Evolutionary conservation across 2,888 invertebrate genomes (phyloP).

Genomic region (Ophion costatus): DNA sequence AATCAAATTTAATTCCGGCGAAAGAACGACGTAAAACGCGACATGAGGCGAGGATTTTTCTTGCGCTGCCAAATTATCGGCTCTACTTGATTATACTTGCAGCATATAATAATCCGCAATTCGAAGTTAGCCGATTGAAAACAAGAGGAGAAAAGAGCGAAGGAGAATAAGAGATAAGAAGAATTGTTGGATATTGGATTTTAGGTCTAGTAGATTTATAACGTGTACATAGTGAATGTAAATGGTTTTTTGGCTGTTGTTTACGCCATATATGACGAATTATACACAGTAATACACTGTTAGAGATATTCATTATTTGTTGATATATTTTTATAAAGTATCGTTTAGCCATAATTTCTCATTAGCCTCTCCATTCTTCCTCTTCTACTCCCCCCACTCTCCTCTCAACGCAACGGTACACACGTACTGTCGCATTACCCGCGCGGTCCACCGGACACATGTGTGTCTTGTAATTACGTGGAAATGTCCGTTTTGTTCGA

Average conservation of each 20-base stretch:
- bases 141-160: neutral
- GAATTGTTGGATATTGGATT: slow-evolving; percentile 79
- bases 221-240: slow-evolving; percentile 81
- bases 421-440: no score
- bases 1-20: slow-evolving; percentile 7
- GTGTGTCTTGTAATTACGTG: neutral
- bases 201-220: slow-evolving; percentile 77
- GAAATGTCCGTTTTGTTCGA: neutral
- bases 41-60: slow-evolving; percentile 10
- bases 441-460: neutral
- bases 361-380: slow-evolving; percentile 49
- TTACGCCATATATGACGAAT: slow-evolving; percentile 72
- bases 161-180: neutral
- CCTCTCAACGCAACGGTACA: neutral
- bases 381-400: slow-evolving; percentile 12
- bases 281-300: slow-evolving; percentile 75
- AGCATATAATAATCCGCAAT: neutral
- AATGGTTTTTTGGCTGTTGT: slow-evolving; percentile 74
- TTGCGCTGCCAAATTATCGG: slow-evolving; percentile 44
- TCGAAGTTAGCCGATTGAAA: slow-evolving; percentile 17
- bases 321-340: slow-evolving; percentile 83
- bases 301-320: slow-evolving; percentile 83
- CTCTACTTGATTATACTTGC: slow-evolving; percentile 30
- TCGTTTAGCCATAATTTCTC: slow-evolving; percentile 78
- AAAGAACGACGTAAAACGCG: slow-evolving; percentile 13